These are phyloP conservation scores for Leptopilina clavipes DNA, from an alignment of 1,140 invertebrate species.

Conservation along the genomic window DNA sequence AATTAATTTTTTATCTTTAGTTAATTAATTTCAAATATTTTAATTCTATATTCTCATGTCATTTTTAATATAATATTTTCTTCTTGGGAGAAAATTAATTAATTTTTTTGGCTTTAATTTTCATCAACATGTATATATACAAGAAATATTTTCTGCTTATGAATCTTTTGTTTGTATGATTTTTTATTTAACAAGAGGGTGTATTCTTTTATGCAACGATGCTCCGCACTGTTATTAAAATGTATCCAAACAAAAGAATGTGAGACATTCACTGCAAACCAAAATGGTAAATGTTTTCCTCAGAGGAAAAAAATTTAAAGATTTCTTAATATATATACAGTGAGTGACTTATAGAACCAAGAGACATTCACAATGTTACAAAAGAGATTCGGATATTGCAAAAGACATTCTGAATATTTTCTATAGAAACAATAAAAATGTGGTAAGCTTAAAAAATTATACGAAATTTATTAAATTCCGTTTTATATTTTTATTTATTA, in stretches of 20 bases:
- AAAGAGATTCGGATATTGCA: background rate
- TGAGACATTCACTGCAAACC: slow-evolving; percentile 11
- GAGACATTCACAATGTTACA: background rate
- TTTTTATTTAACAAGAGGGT: background rate
- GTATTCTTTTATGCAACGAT: background rate
- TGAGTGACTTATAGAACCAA: background rate
- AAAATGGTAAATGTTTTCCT: slow-evolving; percentile 6
- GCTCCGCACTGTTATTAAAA: background rate
- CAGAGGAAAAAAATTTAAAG: background rate
- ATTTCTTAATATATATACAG: background rate
- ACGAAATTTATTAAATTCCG: too few species aligned
- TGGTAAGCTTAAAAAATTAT: too few species aligned
- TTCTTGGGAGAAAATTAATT: background rate
- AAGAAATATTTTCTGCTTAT: background rate
- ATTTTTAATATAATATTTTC: too few species aligned
- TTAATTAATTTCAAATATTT: too few species aligned
- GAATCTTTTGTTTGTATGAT: background rate
- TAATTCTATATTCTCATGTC: too few species aligned
- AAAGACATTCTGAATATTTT: background rate
- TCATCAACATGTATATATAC: background rate
- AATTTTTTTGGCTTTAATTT: background rate
- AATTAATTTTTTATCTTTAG: too few species aligned
- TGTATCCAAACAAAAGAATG: slow-evolving; percentile 2
- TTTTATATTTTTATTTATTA: too few species aligned
- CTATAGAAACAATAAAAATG: too few species aligned